These are phyloP conservation scores for Nerophis ophidion DNA, from an alignment of 2,113 vertebrate species.

Conservation along the genomic window DNA sequence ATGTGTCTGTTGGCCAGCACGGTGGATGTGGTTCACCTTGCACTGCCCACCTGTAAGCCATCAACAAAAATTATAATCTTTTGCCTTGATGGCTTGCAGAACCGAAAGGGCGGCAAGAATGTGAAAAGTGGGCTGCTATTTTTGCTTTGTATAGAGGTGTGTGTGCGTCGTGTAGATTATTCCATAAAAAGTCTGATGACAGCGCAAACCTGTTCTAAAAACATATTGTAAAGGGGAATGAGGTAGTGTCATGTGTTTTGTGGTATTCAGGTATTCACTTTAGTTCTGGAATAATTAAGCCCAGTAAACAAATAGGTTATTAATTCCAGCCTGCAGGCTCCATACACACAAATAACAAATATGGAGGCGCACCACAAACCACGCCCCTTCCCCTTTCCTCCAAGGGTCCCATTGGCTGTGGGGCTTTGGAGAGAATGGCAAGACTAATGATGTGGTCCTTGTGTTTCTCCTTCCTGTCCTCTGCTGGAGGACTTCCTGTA, in stretches of 20 bases:
- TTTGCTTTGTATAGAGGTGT: conserved; percentile 22
- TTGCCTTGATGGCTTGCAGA: conserved; percentile 71
- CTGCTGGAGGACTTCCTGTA: conserved; percentile 82
- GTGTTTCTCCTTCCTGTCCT: conserved; percentile 73
- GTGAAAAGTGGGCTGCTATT: conserved; percentile 36
- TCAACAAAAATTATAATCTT: conserved; percentile 74
- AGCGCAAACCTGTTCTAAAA: conserved; percentile 31
- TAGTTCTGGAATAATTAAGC: conserved; percentile 54
- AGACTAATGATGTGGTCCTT: conserved; percentile 67
- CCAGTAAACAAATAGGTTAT: conserved; percentile 68
- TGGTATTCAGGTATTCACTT: conserved; percentile 45
- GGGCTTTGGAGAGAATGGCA: conserved; percentile 33
- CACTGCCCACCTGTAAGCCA: conserved; percentile 75
- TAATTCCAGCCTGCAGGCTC: conserved; percentile 59
- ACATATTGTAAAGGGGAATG: conserved; percentile 23
- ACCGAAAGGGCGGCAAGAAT: conserved; percentile 48
- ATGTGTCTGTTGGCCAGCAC: conserved; percentile 38
- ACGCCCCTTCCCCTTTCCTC: conserved; percentile 51
- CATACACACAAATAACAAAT: conserved; percentile 39
- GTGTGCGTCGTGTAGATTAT: conserved; percentile 20
- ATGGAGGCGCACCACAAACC: conserved; percentile 22
- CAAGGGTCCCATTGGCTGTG: conserved; percentile 50
- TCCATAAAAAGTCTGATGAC: conserved; percentile 10
- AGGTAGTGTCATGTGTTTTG: conserved; percentile 10
- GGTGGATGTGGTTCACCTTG: conserved; percentile 70